Conservation (phyloP, 2,113 vertebrate genomes). For the Seriola dumerili region DNA sequence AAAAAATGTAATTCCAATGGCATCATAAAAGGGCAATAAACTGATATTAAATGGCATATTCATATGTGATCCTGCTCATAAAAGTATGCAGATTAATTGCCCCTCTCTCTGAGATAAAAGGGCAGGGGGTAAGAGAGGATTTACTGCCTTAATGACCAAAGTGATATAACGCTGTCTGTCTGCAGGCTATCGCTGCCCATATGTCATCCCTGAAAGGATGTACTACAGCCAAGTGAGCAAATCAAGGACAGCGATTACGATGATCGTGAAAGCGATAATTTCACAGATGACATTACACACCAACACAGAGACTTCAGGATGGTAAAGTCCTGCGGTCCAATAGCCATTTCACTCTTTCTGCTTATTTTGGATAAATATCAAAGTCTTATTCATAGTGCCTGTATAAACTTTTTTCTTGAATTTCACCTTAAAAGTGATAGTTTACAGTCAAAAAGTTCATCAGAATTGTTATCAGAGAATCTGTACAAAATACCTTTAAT, state of each 20-base stretch:
- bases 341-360: neutral
- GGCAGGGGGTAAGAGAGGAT: conserved; percentile 47
- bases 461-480: neutral
- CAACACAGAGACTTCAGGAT: conserved; percentile 1
- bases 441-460: neutral
- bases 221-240: conserved; percentile 39
- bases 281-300: conserved; percentile 31
- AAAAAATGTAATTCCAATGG: conserved; percentile 44
- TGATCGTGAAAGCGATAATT: conserved; percentile 41
- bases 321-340: neutral
- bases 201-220: conserved; percentile 58
- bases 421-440: neutral
- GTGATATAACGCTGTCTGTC: conserved; percentile 59
- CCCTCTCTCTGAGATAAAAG: conserved; percentile 49
- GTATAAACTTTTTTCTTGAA: neutral
- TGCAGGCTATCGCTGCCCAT: conserved; percentile 40
- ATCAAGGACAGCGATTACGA: conserved; percentile 58
- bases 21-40: conserved; percentile 64
- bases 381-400: neutral
- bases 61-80: conserved; percentile 52
- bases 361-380: neutral
- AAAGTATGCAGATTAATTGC: conserved; percentile 63
- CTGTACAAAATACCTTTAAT: neutral
- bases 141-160: conserved; percentile 61
- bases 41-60: conserved; percentile 54